Evolutionary conservation across 2,797 vertebrate genomes (phyloP).

Genomic region (Anisognathus igniventris): DNA sequence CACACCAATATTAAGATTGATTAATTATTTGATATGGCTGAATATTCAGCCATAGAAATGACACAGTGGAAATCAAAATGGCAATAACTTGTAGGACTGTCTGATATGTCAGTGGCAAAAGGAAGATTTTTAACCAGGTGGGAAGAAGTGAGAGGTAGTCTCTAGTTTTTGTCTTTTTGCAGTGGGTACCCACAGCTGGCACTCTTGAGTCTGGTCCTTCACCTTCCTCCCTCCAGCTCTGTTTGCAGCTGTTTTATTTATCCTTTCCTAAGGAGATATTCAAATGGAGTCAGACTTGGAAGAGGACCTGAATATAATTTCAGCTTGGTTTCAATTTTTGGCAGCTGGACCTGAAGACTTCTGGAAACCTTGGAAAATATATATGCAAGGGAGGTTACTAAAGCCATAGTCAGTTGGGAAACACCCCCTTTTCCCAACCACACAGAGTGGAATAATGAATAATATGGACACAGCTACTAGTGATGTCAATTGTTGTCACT

Average conservation of each 20-base stretch:
- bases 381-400: background rate
- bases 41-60: background rate
- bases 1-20: background rate
- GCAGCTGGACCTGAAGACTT: background rate
- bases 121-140: background rate
- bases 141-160: background rate
- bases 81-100: background rate
- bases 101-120: background rate
- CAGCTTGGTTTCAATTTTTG: background rate
- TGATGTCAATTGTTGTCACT: background rate
- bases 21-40: background rate
- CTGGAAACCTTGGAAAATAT: background rate
- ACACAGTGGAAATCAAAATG: background rate
- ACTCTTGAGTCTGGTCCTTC: background rate
- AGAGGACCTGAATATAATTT: background rate
- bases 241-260: background rate
- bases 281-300: background rate
- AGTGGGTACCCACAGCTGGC: background rate
- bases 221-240: background rate
- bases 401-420: background rate
- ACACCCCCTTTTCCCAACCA: background rate
- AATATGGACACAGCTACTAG: background rate
- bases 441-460: background rate
- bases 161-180: background rate
- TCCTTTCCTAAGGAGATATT: background rate